Conservation (phyloP, 2,888 invertebrate genomes). For the Ophion slaviceki region DNA sequence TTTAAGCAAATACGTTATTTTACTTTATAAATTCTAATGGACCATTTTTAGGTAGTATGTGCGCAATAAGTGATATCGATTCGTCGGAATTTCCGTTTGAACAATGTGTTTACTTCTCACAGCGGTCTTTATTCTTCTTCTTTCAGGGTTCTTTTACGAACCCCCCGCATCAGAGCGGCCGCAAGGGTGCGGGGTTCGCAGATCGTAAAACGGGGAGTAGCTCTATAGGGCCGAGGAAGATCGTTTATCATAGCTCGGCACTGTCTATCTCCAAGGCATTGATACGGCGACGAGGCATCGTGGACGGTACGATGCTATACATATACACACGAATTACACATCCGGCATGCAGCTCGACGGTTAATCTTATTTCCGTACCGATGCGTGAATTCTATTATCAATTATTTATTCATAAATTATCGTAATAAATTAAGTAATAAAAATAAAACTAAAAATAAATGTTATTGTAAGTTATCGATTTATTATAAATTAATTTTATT, state of each 20-base stretch:
- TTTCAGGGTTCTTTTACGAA: conserved; percentile 65
- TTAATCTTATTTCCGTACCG: conserved; percentile 61
- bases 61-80: conserved; percentile 52
- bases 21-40: neutral
- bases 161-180: conserved; percentile 67
- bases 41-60: neutral
- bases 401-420: neutral
- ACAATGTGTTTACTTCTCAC: conserved; percentile 79
- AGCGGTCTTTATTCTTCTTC: conserved; percentile 72
- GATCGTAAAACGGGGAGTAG: conserved; percentile 70
- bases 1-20: neutral
- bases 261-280: conserved; percentile 82
- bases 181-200: conserved; percentile 74
- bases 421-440: conserved; percentile 40
- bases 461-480: too few relatives aligned
- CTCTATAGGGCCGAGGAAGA: conserved; percentile 65
- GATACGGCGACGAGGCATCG: conserved; percentile 80
- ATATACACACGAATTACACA: conserved; percentile 45
- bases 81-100: conserved; percentile 71
- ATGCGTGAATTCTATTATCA: conserved; percentile 27
- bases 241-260: conserved; percentile 81
- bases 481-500: neutral
- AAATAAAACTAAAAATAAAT: conserved; percentile 17
- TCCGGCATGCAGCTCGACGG: conserved; percentile 52
- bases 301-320: conserved; percentile 74